phyloP scores from a whole-genome alignment of 2,113 vertebrate genomes.

The Microcebus ravelobensis region DNA sequence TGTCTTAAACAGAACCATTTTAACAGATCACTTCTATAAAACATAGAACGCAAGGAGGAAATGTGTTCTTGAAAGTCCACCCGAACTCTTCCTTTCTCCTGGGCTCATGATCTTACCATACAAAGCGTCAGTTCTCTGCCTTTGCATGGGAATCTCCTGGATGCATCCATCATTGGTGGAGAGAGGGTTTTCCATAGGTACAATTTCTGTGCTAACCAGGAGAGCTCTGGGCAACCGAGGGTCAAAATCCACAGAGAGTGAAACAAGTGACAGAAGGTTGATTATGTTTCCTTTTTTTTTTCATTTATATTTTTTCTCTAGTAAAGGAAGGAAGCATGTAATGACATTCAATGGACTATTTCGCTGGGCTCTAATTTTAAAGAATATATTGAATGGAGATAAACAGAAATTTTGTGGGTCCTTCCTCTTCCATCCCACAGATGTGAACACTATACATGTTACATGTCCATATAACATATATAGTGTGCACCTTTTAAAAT shows the following conservation, averaged over 20 bases:
- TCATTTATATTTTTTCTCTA: background rate
- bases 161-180: fast-evolving
- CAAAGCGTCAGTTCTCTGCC: no score
- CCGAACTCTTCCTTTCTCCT: background rate
- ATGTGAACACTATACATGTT: no score
- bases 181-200: background rate
- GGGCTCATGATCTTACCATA: background rate
- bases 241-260: background rate
- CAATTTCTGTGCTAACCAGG: background rate
- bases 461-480: no score
- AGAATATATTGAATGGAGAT: background rate
- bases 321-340: background rate
- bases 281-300: background rate
- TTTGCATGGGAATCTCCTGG: background rate
- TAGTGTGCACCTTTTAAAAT: background rate
- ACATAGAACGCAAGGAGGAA: background rate
- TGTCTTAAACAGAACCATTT: background rate
- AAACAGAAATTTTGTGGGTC: background rate
- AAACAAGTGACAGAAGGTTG: background rate
- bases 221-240: background rate
- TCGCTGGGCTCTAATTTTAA: background rate
- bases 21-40: background rate
- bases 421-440: background rate
- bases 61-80: background rate
- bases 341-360: background rate